phyloP scores from a whole-genome alignment of 2,888 invertebrate species.

The Drosophila mimetica region DNA sequence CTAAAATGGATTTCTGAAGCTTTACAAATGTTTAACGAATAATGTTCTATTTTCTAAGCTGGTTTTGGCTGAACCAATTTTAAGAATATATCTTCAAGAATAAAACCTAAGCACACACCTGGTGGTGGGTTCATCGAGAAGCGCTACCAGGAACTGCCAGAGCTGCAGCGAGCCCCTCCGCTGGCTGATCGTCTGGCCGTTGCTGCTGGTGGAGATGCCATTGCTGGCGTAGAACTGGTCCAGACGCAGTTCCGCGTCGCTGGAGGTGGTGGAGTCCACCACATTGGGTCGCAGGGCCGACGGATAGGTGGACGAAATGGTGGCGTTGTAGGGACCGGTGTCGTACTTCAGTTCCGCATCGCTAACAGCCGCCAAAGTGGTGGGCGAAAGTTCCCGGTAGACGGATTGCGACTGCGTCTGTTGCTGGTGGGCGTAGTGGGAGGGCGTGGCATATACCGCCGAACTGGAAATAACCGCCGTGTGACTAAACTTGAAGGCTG shows the following conservation, averaged over 20 bases:
- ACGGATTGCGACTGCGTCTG: constrained; percentile 62
- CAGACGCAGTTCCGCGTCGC: constrained; percentile 82
- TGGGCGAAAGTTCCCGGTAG: constrained; percentile 75
- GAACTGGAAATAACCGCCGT: constrained; percentile 74
- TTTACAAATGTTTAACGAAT: too few relatives aligned
- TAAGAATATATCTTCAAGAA: too few relatives aligned
- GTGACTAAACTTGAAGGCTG: constrained; percentile 78
- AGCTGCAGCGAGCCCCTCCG: constrained; percentile 94
- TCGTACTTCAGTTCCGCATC: constrained; percentile 82
- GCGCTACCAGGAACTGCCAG: constrained; percentile 97
- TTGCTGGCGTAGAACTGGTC: constrained; percentile 81
- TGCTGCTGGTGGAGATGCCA: constrained; percentile 79
- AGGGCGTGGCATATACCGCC: constrained; percentile 68
- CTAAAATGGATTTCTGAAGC: not conserved
- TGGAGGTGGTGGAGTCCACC: constrained; percentile 83
- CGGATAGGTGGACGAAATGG: constrained; percentile 83
- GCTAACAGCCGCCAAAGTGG: constrained; percentile 53
- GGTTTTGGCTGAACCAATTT: too few relatives aligned
- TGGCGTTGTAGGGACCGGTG: constrained; percentile 81
- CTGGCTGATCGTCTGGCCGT: constrained; percentile 84
- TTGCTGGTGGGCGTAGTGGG: constrained; percentile 65
- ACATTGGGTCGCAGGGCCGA: constrained; percentile 70
- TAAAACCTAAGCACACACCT: constrained; percentile 74
- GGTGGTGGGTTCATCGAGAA: constrained; percentile 88
- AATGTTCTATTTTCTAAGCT: too few relatives aligned